Evolutionary conservation across 2,888 invertebrate species (phyloP).

Genomic region (Drosophila borborema): DNA sequence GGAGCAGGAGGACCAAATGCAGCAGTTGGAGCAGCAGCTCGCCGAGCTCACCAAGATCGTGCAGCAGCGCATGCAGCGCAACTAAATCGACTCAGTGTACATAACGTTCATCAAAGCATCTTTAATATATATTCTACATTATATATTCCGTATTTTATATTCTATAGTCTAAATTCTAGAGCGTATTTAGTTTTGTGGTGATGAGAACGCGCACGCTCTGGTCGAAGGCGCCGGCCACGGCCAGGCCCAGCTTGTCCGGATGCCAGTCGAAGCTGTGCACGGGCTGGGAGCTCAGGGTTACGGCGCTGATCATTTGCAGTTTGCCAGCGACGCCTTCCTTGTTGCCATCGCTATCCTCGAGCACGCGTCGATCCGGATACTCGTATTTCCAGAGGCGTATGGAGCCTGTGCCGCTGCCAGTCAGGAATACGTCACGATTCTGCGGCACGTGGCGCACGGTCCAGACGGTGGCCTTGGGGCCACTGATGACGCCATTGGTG

Average conservation of each 20-base stretch:
- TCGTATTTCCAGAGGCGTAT: constrained; percentile 97
- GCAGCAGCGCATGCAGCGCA: constrained; percentile 71
- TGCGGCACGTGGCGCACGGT: constrained; percentile 94
- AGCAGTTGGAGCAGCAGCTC: constrained; percentile 79
- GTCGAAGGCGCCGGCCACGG: constrained; percentile 96
- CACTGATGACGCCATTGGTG: constrained; percentile 85
- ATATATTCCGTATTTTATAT: neutral
- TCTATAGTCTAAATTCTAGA: constrained; percentile 30
- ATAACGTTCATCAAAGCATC: constrained; percentile 22
- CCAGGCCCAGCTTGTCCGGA: constrained; percentile 94
- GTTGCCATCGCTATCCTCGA: constrained; percentile 90
- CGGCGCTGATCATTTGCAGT: constrained; percentile 91
- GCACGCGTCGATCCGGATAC: constrained; percentile 92
- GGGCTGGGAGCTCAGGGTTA: constrained; percentile 93
- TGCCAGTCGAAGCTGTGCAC: constrained; percentile 97
- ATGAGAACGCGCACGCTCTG: constrained; percentile 94
- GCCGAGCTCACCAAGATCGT: constrained; percentile 61
- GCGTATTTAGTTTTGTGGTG: constrained; percentile 93
- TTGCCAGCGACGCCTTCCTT: constrained; percentile 92
- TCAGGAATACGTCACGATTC: constrained; percentile 96
- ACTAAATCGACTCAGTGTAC: constrained; percentile 27
- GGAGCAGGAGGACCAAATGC: constrained; percentile 84
- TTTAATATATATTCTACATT: constrained; percentile 13
- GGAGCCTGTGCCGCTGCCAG: constrained; percentile 96
- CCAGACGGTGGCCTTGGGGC: constrained; percentile 96